These are phyloP conservation scores for Salticus scenicus DNA, from an alignment of 2,888 invertebrate genomes.

Conservation along the genomic window DNA sequence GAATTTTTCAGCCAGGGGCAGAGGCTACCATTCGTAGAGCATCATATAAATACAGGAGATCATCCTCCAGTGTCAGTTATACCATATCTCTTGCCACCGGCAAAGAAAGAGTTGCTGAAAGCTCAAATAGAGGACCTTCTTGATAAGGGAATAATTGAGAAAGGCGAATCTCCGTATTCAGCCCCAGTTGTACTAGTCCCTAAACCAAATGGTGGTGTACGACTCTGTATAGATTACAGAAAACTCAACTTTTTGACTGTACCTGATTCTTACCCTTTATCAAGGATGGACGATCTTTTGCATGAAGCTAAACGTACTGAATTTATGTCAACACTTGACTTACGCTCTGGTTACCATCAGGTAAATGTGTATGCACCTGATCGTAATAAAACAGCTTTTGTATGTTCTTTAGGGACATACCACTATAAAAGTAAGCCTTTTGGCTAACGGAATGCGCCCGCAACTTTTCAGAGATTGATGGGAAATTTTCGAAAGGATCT, in stretches of 20 bases:
- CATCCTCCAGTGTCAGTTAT: neutral
- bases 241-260: slow-evolving; percentile 5
- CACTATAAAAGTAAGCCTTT: neutral
- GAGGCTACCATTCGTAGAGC: neutral
- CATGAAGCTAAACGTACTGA: neutral
- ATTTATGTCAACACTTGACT: slow-evolving; percentile 10
- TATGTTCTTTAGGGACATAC: slow-evolving; percentile 16
- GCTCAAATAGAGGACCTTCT: neutral
- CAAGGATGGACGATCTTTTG: slow-evolving; percentile 4
- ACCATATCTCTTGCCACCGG: too few relatives aligned
- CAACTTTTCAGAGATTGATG: slow-evolving; percentile 34
- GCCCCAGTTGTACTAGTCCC: slow-evolving; percentile 11
- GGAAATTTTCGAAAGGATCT: neutral
- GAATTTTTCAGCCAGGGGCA: neutral
- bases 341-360: slow-evolving; percentile 22
- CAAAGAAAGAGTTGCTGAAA: too few relatives aligned
- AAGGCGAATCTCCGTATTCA: slow-evolving; percentile 19
- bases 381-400: slow-evolving; percentile 10
- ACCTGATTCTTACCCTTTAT: slow-evolving; percentile 17
- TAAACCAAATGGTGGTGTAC: neutral
- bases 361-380: neutral
- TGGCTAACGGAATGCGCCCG: neutral
- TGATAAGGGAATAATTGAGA: neutral
- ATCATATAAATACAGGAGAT: neutral
- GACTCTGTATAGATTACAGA: slow-evolving; percentile 8